phyloP scores from a whole-genome alignment of 2,888 invertebrate genomes.

The Ormyrus nitidulus region DNA sequence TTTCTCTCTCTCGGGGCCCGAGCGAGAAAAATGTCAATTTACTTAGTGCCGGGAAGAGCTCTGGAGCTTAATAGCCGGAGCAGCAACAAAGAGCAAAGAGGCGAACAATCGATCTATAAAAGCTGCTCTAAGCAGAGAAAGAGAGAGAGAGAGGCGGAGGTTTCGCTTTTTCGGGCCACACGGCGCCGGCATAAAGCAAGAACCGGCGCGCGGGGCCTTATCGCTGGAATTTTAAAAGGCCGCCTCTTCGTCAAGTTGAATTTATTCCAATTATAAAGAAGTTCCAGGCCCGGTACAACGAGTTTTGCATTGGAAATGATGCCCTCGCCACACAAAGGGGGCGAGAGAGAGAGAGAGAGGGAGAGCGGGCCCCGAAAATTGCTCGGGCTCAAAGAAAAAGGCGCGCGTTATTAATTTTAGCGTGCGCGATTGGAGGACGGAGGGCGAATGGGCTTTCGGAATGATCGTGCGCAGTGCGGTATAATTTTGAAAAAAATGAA shows the following conservation, averaged over 20 bases:
- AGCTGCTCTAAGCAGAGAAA: too few species aligned
- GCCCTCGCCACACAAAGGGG: slow-evolving; percentile 12
- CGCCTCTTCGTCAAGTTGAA: slow-evolving; percentile 73
- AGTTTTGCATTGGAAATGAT: slow-evolving; percentile 20
- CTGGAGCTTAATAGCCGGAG: slow-evolving; percentile 33
- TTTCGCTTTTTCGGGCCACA: neutral
- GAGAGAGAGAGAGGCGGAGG: neutral
- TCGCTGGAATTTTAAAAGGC: slow-evolving; percentile 75
- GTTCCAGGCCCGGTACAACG: slow-evolving; percentile 64
- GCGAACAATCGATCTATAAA: too few species aligned
- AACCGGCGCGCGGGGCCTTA: slow-evolving; percentile 60
- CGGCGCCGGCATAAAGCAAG: neutral
- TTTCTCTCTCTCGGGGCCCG: neutral
- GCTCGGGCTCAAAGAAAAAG: neutral
- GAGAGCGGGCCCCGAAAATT: too few species aligned
- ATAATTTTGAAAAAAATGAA: slow-evolving; percentile 21
- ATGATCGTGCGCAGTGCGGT: too few species aligned
- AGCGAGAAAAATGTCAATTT: slow-evolving; percentile 44
- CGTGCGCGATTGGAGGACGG: slow-evolving; percentile 3
- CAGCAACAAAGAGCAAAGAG: neutral
- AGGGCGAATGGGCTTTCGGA: too few species aligned
- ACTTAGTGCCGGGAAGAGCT: slow-evolving; percentile 12
- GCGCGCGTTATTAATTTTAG: slow-evolving; percentile 25
- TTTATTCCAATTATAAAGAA: slow-evolving; percentile 74
- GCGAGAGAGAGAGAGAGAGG: neutral